phyloP scores from a whole-genome alignment of 2,888 invertebrate species.

The Rotaria macrura region DNA sequence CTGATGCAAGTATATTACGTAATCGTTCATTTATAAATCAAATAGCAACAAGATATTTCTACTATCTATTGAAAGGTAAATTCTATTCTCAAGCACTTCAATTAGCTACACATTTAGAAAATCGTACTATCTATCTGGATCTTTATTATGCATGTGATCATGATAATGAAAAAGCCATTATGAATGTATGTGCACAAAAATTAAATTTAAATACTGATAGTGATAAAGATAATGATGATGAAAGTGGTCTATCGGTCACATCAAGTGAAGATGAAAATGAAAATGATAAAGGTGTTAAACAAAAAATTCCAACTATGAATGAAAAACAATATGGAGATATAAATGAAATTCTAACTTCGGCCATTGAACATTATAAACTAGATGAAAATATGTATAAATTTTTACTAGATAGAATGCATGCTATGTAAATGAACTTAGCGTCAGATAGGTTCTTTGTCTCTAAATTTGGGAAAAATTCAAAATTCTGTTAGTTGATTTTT shows the following conservation, averaged over 20 bases:
- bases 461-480: not conserved
- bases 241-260: not conserved
- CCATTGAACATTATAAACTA: conserved; percentile 6
- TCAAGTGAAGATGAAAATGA: conserved; percentile 8
- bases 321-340: conserved; percentile 14
- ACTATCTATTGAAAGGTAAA: not conserved
- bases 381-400: not conserved
- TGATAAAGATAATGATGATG: not conserved
- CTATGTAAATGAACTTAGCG: not conserved
- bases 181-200: not conserved
- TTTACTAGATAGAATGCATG: not conserved
- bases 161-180: not conserved
- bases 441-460: not conserved
- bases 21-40: conserved; percentile 7
- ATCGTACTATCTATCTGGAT: not conserved
- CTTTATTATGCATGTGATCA: conserved; percentile 12
- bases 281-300: not conserved
- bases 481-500: not conserved
- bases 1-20: not conserved
- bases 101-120: not conserved
- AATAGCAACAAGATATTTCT: not conserved
- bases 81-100: not conserved
- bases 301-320: not conserved
- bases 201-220: not conserved
- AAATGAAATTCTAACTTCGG: not conserved